Base-by-base conservation (phyloP, 2,888 invertebrate species). In the Endotricha flammealis region DNA sequence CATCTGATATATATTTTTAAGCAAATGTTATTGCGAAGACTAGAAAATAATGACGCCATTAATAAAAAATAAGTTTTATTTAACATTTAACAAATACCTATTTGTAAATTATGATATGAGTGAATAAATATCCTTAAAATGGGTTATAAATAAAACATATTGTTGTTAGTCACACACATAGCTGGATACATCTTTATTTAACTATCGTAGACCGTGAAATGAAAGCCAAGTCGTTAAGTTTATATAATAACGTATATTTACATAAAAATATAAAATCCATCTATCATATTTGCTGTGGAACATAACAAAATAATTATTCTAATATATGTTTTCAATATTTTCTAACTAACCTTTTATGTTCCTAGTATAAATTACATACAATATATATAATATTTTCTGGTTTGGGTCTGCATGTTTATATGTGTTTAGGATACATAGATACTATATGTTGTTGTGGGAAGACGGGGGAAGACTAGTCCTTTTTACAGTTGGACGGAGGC, bases 181-280 rank as follows among this genome's bases (percentile, higher is more conserved):
- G 11, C 44, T 55, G 74, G 74, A 78, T 77, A 79, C 78, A 79
- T 76, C 77, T 79, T 80, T 80, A 77, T 74, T 79, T 29, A 45
- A 42, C 36, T 43, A 41, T 48, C 53, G 52, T 32, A 37, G 39
- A 53, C 52, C 60, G 39, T 35, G 29, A 59, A 72, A 74, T 68
- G 53, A 74, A 75, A 73, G 74, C 77, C 75, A 50, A 13, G 61
- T 72, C 71, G 52, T 65, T 38, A 42, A 34, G 53, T 50, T 65
- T 58, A 53, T 54, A 58, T 64, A 71, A 53, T 32, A 73, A 70
- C 57, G 53, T 78, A 74, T 79, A 78, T 76, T 73, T 73, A 70
- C 54, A 65, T 63, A 65, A 49, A 39, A 57, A 61, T 53, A 54
- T 38, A 28, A 14, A 39, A n/a, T 38, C 39, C 37, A 40, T 46